Base-by-base conservation (phyloP, 2,113 vertebrate species). In the Penelope pileata region DNA sequence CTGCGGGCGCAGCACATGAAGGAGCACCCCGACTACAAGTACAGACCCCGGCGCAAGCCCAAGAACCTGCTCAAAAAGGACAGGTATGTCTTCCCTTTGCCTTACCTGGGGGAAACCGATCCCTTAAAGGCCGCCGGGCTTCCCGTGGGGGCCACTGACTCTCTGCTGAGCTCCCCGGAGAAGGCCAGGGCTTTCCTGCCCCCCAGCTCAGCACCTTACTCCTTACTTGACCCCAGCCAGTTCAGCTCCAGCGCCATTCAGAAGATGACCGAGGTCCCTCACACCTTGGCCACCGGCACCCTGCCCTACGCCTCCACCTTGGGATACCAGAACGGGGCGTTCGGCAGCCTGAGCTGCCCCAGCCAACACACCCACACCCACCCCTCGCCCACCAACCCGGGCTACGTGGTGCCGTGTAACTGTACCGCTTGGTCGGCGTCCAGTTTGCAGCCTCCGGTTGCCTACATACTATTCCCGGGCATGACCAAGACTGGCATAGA, bases 11-110 rank as follows among this genome's bases (percentile, higher is more conserved):
- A 99, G 96, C 99, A 99, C 98, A 99, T 99, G 99, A 99, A 99
- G 98, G 99, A 99, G 76, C 99, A 99, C 77, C 99, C 99, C n/a
- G 99, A 99, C 98, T 99, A 99, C 98, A 99, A 99, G 98, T 99
- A 99, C 97, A 97, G 99, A 95, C 99, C 99, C 43, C 94, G 99
- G 96, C 99, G 99, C 97, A 99, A 99, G 56, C 99, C 99, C 97
- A 99, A 99, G 97, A 99, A 99, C 98, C 98, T 99, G 93, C 99
- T 99, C 59, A 99, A 99, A 98, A 99, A 99, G 98, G 99, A 99
- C 99, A 98, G 99, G 98, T 99, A 99, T 97, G 99, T 99, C 97
- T 99, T 99, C 97, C 99, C 99, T 82, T 95, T 99, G 98, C 99
- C 99, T 98, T 99, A 99, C 98, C 99, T 99, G 95, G 99, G 99